Conservation (phyloP, 2,797 vertebrate species). For the Decapterus maruadsi region DNA sequence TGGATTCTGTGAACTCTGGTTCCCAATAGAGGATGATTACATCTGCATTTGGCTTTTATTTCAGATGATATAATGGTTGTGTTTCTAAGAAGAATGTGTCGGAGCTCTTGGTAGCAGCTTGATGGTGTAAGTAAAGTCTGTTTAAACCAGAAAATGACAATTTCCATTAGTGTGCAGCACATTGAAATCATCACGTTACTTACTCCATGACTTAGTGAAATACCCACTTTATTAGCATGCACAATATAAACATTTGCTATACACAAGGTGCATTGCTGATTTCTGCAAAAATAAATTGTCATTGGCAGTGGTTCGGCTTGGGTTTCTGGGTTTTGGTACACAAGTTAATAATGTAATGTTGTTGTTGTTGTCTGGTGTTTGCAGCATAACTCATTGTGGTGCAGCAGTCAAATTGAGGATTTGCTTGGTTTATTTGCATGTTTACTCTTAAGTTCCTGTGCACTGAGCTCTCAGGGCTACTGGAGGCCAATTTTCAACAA, state of each 20-base stretch:
- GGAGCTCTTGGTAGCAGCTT: neutral
- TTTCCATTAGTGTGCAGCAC: neutral
- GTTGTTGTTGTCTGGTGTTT: neutral
- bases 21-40: neutral
- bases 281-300: neutral
- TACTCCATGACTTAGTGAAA: neutral
- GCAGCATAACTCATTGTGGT: neutral
- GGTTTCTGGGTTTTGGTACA: neutral
- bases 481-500: neutral
- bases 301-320: neutral
- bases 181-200: neutral
- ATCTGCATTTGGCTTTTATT: neutral
- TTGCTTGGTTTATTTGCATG: slow-evolving; percentile 11
- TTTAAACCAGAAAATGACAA: neutral
- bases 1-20: neutral
- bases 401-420: neutral
- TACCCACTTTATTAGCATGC: neutral
- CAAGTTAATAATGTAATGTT: neutral
- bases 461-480: neutral
- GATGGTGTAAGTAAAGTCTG: neutral
- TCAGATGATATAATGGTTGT: neutral
- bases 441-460: neutral
- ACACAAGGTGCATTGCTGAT: neutral
- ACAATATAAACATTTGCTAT: neutral
- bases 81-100: neutral